Percentiles rank a stretch among this genome's conserved stretches.
These are phyloP conservation scores for Ctenosaura bakeri DNA, from an alignment of 2,797 vertebrate genomes.

Conservation along the genomic window DNA sequence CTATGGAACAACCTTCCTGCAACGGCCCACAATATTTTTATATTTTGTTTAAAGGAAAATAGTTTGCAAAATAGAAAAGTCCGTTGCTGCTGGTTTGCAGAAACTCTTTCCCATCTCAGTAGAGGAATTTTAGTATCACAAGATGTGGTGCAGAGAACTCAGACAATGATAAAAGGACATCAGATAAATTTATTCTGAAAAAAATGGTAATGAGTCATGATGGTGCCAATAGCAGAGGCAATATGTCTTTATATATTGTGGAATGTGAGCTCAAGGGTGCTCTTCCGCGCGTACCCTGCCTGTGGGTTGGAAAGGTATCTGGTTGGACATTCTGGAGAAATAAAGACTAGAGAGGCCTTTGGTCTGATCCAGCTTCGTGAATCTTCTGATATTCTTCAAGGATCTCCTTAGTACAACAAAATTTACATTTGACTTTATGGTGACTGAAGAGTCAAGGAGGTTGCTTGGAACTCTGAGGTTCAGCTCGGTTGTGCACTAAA, in stretches of 20 bases:
- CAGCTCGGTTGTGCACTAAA: constrained; percentile 43
- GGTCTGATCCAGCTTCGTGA: not conserved
- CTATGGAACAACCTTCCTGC: too few relatives aligned
- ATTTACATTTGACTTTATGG: not conserved
- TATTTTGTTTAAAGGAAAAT: too few relatives aligned
- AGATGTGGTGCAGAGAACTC: too few relatives aligned
- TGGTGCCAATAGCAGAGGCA: not conserved
- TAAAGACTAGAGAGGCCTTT: not conserved
- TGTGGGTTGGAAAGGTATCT: not conserved
- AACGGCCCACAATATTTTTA: too few relatives aligned
- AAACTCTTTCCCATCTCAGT: too few relatives aligned
- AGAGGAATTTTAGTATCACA: too few relatives aligned
- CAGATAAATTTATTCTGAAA: too few relatives aligned
- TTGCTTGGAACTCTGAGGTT: constrained; percentile 34
- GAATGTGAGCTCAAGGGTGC: not conserved
- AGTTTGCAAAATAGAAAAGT: too few relatives aligned
- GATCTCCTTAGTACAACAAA: constrained; percentile 25
- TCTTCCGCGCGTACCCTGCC: too few relatives aligned
- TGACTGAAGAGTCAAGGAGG: constrained; percentile 49
- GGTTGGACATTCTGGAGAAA: not conserved
- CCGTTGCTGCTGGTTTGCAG: too few relatives aligned
- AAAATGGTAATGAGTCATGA: not conserved
- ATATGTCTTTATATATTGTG: too few relatives aligned
- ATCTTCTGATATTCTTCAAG: not conserved
- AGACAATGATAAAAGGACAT: too few relatives aligned